Evolutionary conservation across 1,140 invertebrate genomes (phyloP).

Genomic region (Pteromalus puparum): DNA sequence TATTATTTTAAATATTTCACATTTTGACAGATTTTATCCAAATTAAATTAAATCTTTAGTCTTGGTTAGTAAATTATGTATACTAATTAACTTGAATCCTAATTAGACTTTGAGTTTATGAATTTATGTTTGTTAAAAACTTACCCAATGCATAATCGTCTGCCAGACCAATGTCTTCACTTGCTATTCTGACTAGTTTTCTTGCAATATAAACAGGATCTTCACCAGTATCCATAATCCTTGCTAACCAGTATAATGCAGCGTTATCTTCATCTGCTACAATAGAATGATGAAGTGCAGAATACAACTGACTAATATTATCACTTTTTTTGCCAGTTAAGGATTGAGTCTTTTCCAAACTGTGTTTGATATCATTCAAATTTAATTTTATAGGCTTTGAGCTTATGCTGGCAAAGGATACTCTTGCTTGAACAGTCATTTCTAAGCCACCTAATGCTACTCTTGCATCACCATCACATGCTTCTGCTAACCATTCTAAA

Average conservation of each 20-base stretch:
- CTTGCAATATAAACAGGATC: slow-evolving; percentile 87
- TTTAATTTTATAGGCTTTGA: slow-evolving; percentile 68
- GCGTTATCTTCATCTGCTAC: slow-evolving; percentile 85
- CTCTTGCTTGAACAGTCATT: slow-evolving; percentile 78
- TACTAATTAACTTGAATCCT: no score
- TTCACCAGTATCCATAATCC: slow-evolving; percentile 87
- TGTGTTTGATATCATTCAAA: slow-evolving; percentile 79
- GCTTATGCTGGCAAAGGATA: slow-evolving; percentile 46
- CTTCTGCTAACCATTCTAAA: slow-evolving; percentile 81
- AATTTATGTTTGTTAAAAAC: not conserved
- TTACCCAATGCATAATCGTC: slow-evolving; percentile 75
- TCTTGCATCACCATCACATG: slow-evolving; percentile 87
- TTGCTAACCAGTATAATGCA: slow-evolving; percentile 86
- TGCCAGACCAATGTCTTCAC: slow-evolving; percentile 81
- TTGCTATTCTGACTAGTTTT: slow-evolving; percentile 82
- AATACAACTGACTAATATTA: slow-evolving; percentile 79
- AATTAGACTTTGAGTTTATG: not conserved
- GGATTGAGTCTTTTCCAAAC: slow-evolving; percentile 78
- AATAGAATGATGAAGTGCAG: slow-evolving; percentile 88
- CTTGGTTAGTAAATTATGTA: no score
- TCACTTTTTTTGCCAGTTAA: slow-evolving; percentile 85
- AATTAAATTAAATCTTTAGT: no score
- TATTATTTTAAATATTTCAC: no score
- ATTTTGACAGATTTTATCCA: no score
- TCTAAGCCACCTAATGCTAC: slow-evolving; percentile 85